Percentiles rank a stretch among this genome's conserved stretches.
phyloP scores from a whole-genome alignment of 2,888 invertebrate genomes.

The Colostygia pectinataria region DNA sequence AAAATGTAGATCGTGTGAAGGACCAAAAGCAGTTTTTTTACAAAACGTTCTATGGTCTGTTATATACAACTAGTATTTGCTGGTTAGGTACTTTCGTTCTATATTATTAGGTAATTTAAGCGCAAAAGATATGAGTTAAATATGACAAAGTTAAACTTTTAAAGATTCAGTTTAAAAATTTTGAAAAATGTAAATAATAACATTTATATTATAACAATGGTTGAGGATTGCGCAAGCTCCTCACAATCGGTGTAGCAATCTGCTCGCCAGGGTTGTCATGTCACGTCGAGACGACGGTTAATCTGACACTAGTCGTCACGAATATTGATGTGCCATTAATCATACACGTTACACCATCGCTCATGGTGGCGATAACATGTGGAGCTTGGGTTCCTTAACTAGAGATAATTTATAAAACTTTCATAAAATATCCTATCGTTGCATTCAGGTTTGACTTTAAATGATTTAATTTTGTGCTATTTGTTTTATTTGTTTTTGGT shows the following conservation, averaged over 20 bases:
- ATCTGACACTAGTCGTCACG: constrained; percentile 57
- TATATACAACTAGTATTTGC: too few relatives aligned
- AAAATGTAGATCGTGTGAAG: too few relatives aligned
- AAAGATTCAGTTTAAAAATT: not conserved
- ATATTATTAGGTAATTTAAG: too few relatives aligned
- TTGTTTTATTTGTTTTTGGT: too few relatives aligned
- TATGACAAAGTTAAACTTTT: too few relatives aligned
- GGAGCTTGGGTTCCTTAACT: constrained; percentile 25
- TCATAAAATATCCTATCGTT: too few relatives aligned
- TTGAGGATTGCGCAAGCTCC: constrained; percentile 9
- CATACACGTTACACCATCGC: constrained; percentile 37
- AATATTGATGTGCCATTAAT: constrained; percentile 71
- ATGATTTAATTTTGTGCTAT: too few relatives aligned
- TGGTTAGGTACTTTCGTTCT: too few relatives aligned
- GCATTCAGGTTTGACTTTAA: too few relatives aligned
- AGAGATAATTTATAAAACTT: not conserved
- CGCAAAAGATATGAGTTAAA: too few relatives aligned
- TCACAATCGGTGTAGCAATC: constrained; percentile 7
- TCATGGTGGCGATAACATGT: constrained; percentile 29
- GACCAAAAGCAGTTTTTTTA: too few relatives aligned
- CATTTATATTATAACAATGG: constrained; percentile 2
- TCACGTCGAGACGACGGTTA: constrained; percentile 55
- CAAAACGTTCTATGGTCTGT: too few relatives aligned
- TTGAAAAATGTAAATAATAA: not conserved
- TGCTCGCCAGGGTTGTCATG: constrained; percentile 41